Percentiles rank a stretch among this genome's conserved stretches.
Evolutionary conservation across 1,140 invertebrate genomes (phyloP).

Genomic region (Drosophila yakuba): DNA sequence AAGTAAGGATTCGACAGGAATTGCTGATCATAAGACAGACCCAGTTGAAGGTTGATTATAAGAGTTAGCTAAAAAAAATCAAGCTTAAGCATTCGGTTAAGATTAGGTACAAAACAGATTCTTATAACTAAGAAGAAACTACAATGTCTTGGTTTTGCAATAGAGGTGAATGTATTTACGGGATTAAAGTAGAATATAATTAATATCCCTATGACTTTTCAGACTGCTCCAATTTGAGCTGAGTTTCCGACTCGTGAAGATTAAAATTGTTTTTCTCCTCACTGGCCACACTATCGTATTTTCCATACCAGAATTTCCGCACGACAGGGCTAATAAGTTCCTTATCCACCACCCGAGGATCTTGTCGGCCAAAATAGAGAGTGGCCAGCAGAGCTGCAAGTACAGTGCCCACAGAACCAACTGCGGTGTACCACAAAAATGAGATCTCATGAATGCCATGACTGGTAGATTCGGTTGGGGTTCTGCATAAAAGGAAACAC

Average conservation of each 20-base stretch:
- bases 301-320: slow-evolving; percentile 59
- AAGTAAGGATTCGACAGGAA: slow-evolving; percentile 34
- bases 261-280: slow-evolving; percentile 19
- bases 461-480: background rate
- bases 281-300: slow-evolving; percentile 47
- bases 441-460: slow-evolving; percentile 61
- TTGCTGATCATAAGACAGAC: slow-evolving; percentile 5
- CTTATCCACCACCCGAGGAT: slow-evolving; percentile 55
- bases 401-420: slow-evolving; percentile 57
- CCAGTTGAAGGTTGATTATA: slow-evolving; percentile 17
- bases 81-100: slow-evolving; percentile 16
- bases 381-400: slow-evolving; percentile 55
- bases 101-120: background rate
- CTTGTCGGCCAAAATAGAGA: slow-evolving; percentile 63
- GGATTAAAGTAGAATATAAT: background rate
- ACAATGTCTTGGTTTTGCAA: slow-evolving; percentile 1
- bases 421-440: slow-evolving; percentile 86
- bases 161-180: slow-evolving; percentile 15
- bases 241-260: slow-evolving; percentile 17
- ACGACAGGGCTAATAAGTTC: slow-evolving; percentile 53
- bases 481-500: slow-evolving; percentile 11
- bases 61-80: slow-evolving; percentile 9
- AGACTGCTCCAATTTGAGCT: slow-evolving; percentile 22
- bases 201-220: slow-evolving; percentile 5
- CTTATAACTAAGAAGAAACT: slow-evolving; percentile 31